Evolutionary conservation across 1,140 invertebrate genomes (phyloP), one percentile per base, ranked within the genome.

Genomic region (Hylaeus volcanicus): DNA sequence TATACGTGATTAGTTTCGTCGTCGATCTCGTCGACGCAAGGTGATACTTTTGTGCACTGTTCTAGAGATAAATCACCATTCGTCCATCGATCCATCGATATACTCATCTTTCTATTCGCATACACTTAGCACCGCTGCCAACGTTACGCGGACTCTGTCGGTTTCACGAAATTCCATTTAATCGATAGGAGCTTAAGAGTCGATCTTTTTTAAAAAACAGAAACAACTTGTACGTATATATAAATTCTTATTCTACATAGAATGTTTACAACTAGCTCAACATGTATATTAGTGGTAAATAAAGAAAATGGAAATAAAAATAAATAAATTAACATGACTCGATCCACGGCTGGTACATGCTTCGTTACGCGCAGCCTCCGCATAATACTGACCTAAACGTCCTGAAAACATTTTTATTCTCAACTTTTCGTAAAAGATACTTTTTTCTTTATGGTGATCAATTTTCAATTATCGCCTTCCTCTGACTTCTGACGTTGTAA

Each of bases 281-380:
- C 11, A 72, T 53, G 1, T 53, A 71, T 15, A 63, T 1, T 37
- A 8, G 58, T 43, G 39, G 39, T 51, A 77, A 37, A 79, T 65
- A 72, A 64, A 37, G 1, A 61, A 55, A 39, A 1, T 5, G 3
- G 43, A 81, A 85, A 68, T 72, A 69, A 72, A 77, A 77, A 56
- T 41, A 65, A 66, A 71, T 79, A 71, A 66, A 79, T 64, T 74
- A 79, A 83, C 15, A 45, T 61, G n/a, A 65, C 4, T 70, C 5
- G 39, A 15, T 56, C 3, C 2, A 3, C 5, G 37, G 26, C 8
- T 39, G n/a, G 15, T 5, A 1, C 6, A n/a, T 11, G 8, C 53
- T 26, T 37, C n/a, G 26, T 9, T 6, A 26, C 53, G 15, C 14
- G 43, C 83, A 86, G 6, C 70, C 85, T 45, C 70, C 74, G 39